Conservation (phyloP, 2,888 invertebrate species). For the Lomographa bimaculata region DNA sequence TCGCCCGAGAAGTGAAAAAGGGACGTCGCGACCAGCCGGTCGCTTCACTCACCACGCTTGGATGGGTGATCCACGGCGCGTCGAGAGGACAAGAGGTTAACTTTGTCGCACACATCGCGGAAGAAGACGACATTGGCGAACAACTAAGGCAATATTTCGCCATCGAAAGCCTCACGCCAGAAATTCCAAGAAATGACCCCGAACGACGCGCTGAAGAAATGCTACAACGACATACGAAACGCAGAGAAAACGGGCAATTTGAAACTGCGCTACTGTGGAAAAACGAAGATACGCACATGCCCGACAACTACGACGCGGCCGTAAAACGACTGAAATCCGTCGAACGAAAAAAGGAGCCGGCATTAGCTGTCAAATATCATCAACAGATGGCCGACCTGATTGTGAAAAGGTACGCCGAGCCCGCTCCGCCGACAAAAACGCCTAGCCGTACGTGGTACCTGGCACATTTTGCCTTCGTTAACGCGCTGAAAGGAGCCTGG, state of each 20-base stretch:
- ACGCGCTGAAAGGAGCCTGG: too few relatives aligned
- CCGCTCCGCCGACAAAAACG: too few relatives aligned
- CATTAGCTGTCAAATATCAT: too few relatives aligned
- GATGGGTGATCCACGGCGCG: slow-evolving; percentile 8
- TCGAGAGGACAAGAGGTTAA: not conserved
- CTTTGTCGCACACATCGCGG: not conserved
- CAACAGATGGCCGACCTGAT: too few relatives aligned
- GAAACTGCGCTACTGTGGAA: slow-evolving; percentile 3
- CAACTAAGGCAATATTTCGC: not conserved
- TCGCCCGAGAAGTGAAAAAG: not conserved
- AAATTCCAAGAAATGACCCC: not conserved
- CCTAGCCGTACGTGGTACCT: too few relatives aligned
- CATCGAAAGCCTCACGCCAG: not conserved
- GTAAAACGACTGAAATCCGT: not conserved
- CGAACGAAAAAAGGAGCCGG: too few relatives aligned
- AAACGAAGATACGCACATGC: not conserved
- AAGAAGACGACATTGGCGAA: not conserved
- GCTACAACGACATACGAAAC: not conserved
- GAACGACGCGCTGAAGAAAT: not conserved
- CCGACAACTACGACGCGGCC: not conserved
- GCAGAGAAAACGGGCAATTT: not conserved
- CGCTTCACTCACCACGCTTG: slow-evolving; percentile 5
- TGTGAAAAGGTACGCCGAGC: too few relatives aligned
- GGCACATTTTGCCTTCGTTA: too few relatives aligned
- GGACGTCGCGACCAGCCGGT: slow-evolving; percentile 1